Evolutionary conservation across 2,113 vertebrate genomes (phyloP).

Genomic region (Hiodon tergisus): DNA sequence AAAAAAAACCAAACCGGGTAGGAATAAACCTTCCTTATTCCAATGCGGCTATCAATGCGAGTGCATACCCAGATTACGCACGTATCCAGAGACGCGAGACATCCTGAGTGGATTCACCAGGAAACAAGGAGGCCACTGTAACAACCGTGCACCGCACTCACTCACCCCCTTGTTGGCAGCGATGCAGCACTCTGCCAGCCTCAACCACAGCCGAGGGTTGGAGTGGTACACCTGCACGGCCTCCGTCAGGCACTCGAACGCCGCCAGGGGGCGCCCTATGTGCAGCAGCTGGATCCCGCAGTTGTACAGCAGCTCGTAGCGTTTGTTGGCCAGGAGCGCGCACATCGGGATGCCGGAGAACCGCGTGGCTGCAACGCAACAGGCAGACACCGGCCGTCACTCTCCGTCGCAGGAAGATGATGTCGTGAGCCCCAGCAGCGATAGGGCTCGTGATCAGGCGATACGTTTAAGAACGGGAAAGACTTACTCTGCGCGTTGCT

Average conservation of each 20-base stretch:
- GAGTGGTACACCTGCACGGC: constrained; percentile 96
- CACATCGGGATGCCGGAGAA: constrained; percentile 95
- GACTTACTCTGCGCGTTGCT: constrained; percentile 74
- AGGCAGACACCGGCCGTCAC: background rate
- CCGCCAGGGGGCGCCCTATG: constrained; percentile 85
- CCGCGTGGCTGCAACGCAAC: constrained; percentile 70
- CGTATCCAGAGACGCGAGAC: too few species aligned
- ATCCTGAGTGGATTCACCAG: background rate
- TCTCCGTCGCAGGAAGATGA: too few species aligned
- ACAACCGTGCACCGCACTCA: background rate
- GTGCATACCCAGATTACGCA: too few species aligned
- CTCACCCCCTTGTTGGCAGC: constrained; percentile 93
- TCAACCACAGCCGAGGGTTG: constrained; percentile 90
- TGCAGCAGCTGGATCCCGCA: constrained; percentile 95
- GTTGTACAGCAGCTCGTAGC: constrained; percentile 92
- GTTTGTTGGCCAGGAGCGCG: constrained; percentile 86
- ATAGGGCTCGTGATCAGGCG: background rate
- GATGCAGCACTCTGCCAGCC: constrained; percentile 95
- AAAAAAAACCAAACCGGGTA: too few species aligned
- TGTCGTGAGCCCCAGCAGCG: background rate
- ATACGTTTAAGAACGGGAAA: background rate
- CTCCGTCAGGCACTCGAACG: constrained; percentile 95
- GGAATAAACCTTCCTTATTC: too few species aligned
- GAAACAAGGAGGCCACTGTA: background rate
- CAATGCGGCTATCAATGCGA: too few species aligned